Evolutionary conservation across 2,797 vertebrate species (phyloP).

Genomic region (Danio choprae): DNA sequence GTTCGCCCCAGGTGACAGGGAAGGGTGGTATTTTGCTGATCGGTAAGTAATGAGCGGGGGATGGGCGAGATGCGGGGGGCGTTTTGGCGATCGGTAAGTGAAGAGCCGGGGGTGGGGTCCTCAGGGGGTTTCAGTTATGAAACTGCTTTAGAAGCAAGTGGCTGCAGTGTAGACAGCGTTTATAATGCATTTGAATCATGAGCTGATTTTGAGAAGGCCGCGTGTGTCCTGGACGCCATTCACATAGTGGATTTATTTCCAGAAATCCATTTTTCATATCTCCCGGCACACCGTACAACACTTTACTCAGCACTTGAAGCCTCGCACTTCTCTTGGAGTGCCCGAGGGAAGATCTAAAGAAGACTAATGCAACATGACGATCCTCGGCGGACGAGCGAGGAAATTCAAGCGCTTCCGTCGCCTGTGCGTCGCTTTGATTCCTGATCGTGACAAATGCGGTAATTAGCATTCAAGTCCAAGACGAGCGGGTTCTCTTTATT

Average conservation of each 20-base stretch:
- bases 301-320: slow-evolving; percentile 35
- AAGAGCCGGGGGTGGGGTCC: no score
- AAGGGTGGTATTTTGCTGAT: no score
- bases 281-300: slow-evolving; percentile 19
- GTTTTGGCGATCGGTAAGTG: no score
- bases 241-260: slow-evolving; percentile 39
- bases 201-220: not conserved
- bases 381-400: slow-evolving; percentile 53
- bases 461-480: slow-evolving; percentile 74
- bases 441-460: slow-evolving; percentile 67
- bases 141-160: no score
- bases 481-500: slow-evolving; percentile 64
- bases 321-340: slow-evolving; percentile 29
- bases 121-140: no score
- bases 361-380: slow-evolving; percentile 61
- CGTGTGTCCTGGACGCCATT: not conserved
- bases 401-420: slow-evolving; percentile 60
- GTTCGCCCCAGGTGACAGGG: no score
- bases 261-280: slow-evolving; percentile 56
- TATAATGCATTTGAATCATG: not conserved
- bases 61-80: no score
- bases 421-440: slow-evolving; percentile 63
- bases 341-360: slow-evolving; percentile 52
- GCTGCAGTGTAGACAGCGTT: no score
- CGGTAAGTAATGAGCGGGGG: no score